A percentile compares a stretch with the other conserved stretches of the same genome.
Conservation (phyloP, 2,113 vertebrate genomes). For the Mesoclemmys tuberculata region DNA sequence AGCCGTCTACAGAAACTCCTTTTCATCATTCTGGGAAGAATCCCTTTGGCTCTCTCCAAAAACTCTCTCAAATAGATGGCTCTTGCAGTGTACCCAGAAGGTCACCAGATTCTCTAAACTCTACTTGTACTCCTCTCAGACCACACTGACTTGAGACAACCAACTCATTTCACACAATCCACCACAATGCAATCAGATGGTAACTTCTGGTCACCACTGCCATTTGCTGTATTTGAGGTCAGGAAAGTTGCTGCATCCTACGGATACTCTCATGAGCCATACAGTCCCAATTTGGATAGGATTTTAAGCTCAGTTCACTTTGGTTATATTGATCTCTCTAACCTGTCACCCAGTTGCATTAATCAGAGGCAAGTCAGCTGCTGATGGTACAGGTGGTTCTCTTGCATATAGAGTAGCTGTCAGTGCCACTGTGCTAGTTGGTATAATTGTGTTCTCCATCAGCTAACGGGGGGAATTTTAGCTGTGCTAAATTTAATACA, state of each 20-base stretch:
- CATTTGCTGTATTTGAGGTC: background rate
- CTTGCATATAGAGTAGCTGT: background rate
- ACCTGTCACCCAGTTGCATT: background rate
- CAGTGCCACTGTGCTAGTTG: background rate
- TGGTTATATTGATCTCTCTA: background rate
- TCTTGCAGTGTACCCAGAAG: fast-evolving
- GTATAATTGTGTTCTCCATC: background rate
- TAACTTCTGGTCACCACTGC: background rate
- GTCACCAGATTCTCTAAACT: background rate
- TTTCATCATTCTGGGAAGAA: background rate
- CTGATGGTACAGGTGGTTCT: background rate
- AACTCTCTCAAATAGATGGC: fast-evolving
- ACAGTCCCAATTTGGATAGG: background rate
- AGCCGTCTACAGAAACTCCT: background rate
- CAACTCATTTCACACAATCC: background rate
- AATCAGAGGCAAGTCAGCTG: background rate
- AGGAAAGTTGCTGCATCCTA: fast-evolving
- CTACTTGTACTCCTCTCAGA: background rate
- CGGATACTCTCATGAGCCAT: background rate
- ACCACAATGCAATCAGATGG: background rate
- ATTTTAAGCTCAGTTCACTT: background rate
- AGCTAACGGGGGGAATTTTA: background rate
- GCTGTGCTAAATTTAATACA: background rate
- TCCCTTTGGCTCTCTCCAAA: background rate
- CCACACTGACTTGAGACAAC: background rate